Evolutionary conservation across 2,888 invertebrate species (phyloP), one percentile per base, ranked within the genome.

Genomic region (Orthosia gracilis): DNA sequence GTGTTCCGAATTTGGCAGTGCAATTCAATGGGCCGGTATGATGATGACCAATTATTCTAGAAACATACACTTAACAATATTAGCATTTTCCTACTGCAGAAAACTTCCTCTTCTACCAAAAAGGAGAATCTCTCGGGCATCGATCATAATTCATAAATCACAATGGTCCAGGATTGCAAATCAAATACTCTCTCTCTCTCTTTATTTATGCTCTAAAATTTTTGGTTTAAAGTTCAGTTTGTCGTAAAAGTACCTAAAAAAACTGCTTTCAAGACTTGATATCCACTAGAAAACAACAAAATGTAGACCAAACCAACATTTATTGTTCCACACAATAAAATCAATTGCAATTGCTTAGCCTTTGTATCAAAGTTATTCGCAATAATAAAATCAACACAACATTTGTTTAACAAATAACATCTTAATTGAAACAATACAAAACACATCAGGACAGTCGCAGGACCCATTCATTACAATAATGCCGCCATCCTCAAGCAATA

Each of bases 391-490:
- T 21, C 45, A 54, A 50, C 11, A 54, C 57, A 52, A 58, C n/a
- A 21, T 31, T 18, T 31, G 13, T 23, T 47, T 18, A 55, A 52
- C 15, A 61, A 61, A 73, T 47, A 59, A 52, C 18, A 59, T 17
- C 15, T 54, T 75, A 74, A 67, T 80, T 70, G 55, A 66, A 74
- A 84, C 81, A 75, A 71, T 84, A 66, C 45, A 71, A 75, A 62
- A 58, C 58, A 26, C 64, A 80, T 74, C 40, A 80, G 23, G 1
- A 23, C 66, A n/a, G 21, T 9, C 18, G 23, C 55, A 73, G 47
- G 47, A 23, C 21, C 26, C 76, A 75, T 69, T 80, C 65, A 69
- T 84, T 84, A 80, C 18, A 66, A 71, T 81, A 69, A 40, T 9
- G 9, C 40, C 9, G 40, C 40, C 40, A 40, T 40, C 40, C 9